These are phyloP conservation scores for Grallaria varia DNA, from an alignment of 2,113 vertebrate species.

Conservation along the genomic window DNA sequence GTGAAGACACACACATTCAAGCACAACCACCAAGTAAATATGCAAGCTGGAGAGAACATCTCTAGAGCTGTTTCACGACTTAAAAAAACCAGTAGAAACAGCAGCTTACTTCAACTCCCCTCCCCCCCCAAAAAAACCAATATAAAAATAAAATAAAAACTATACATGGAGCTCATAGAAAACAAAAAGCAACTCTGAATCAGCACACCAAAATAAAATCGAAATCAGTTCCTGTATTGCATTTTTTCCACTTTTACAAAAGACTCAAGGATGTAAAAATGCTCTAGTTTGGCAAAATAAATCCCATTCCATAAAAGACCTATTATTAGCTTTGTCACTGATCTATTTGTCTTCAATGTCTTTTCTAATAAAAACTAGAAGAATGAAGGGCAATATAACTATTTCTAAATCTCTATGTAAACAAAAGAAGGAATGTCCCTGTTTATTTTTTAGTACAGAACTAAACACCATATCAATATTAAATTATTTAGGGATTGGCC, in stretches of 20 bases:
- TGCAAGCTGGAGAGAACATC: not conserved
- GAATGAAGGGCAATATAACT: slow-evolving; percentile 21
- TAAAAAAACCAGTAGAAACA: not conserved
- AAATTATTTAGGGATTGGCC: not conserved
- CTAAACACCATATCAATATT: not conserved
- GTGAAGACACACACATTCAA: not conserved
- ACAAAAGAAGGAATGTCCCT: not conserved
- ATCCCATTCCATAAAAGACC: not conserved
- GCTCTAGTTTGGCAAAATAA: not conserved
- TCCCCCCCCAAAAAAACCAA: too few relatives aligned
- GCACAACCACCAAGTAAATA: not conserved
- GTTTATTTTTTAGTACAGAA: slow-evolving; percentile 2
- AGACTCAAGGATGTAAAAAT: slow-evolving; percentile 1
- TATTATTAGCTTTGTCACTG: slow-evolving; percentile 41
- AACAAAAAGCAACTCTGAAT: not conserved
- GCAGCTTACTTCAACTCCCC: not conserved
- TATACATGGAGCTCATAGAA: not conserved
- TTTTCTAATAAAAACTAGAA: slow-evolving; percentile 26
- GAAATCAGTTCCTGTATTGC: not conserved
- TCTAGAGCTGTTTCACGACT: not conserved
- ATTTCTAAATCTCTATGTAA: not conserved
- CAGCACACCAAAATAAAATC: not conserved
- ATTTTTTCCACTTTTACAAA: not conserved
- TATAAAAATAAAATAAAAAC: not conserved
- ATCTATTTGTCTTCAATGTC: slow-evolving; percentile 33